Conservation (phyloP, 2,797 vertebrate species). For the Crax fasciolata region DNA sequence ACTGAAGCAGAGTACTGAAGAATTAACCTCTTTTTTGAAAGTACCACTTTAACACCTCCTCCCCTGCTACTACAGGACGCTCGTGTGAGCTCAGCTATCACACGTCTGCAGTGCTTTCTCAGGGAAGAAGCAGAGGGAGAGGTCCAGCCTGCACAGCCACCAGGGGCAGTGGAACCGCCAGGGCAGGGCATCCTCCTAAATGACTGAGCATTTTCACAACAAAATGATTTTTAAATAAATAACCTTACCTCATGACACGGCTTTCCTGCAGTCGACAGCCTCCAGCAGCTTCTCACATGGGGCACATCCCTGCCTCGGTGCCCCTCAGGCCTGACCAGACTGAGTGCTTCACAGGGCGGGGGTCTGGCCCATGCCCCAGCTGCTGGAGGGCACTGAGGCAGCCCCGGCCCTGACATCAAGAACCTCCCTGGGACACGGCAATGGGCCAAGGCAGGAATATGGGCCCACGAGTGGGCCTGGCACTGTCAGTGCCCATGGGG, state of each 20-base stretch:
- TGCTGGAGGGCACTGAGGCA: not conserved
- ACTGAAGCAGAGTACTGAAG: not conserved
- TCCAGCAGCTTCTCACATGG: not conserved
- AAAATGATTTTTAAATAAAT: not conserved
- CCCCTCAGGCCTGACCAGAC: accelerated
- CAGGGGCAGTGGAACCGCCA: not conserved
- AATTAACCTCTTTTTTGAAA: not conserved
- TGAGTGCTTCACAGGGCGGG: accelerated
- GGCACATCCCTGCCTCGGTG: accelerated
- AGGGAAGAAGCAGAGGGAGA: no score
- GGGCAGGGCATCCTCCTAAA: not conserved
- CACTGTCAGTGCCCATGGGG: no score
- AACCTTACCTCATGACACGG: not conserved
- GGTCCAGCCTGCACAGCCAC: no score
- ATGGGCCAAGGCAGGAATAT: accelerated
- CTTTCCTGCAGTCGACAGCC: accelerated
- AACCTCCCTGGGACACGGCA: no score
- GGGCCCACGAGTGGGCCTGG: not conserved
- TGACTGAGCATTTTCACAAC: not conserved
- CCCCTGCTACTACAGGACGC: not conserved
- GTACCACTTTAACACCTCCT: not conserved
- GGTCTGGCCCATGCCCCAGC: accelerated
- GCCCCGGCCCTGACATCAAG: no score
- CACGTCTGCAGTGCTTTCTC: not conserved
- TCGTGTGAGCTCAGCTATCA: not conserved